Conservation (phyloP, 2,113 vertebrate genomes). For the Xiphias gladius region DNA sequence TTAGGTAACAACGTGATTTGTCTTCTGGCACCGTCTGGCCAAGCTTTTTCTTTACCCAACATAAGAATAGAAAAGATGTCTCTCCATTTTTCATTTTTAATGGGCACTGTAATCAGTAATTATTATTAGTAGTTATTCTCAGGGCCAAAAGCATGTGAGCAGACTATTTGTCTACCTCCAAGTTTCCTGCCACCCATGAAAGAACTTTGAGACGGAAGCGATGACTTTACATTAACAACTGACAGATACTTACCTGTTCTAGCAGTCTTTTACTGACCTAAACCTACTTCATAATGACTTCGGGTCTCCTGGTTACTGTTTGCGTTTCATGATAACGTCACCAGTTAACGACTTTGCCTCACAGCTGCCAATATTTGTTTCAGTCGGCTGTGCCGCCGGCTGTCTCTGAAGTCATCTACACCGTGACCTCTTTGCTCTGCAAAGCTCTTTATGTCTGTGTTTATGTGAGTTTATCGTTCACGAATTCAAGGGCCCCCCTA, state of each 20-base stretch:
- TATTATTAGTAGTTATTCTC: too few species aligned
- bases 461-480: not conserved
- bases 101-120: too few species aligned
- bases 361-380: slow-evolving; percentile 54
- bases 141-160: too few species aligned
- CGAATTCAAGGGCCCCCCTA: not conserved
- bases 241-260: not conserved
- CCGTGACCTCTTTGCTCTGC: not conserved
- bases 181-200: not conserved
- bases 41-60: too few species aligned
- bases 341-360: slow-evolving; percentile 12
- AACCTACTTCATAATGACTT: slow-evolving; percentile 9
- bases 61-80: too few species aligned
- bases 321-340: slow-evolving; percentile 35
- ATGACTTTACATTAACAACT: not conserved
- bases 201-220: not conserved
- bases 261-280: slow-evolving; percentile 18
- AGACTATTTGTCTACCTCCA: too few species aligned
- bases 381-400: slow-evolving; percentile 10
- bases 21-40: too few species aligned
- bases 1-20: too few species aligned
- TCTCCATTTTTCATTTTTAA: too few species aligned
- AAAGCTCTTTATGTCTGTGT: not conserved
- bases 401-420: not conserved
- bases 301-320: slow-evolving; percentile 41